These are phyloP conservation scores for Forbesichthys papilliferus DNA, from an alignment of 2,113 vertebrate genomes.

Conservation along the genomic window DNA sequence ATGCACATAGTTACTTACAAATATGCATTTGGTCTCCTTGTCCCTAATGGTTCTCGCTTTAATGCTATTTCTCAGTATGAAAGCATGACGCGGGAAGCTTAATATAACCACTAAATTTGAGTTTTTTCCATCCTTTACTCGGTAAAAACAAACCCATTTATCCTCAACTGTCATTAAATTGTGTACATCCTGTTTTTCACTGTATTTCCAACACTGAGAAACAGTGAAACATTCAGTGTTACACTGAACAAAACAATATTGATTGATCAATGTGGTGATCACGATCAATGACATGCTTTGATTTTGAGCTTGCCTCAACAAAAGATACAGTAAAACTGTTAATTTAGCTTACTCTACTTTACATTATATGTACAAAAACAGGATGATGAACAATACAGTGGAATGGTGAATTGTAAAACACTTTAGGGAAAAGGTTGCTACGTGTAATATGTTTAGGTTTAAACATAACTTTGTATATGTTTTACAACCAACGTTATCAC, in stretches of 20 bases:
- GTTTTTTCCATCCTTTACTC: neutral
- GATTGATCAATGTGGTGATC: neutral
- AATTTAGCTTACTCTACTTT: too few relatives aligned
- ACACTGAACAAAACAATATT: neutral
- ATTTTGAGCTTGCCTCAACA: neutral
- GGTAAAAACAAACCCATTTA: conserved; percentile 3
- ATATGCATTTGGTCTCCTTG: too few relatives aligned
- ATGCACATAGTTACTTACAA: neutral
- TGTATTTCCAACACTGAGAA: neutral
- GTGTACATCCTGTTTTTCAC: neutral
- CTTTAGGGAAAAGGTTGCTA: too few relatives aligned
- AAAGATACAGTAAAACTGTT: too few relatives aligned
- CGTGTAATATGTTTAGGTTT: too few relatives aligned
- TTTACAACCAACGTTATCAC: too few relatives aligned
- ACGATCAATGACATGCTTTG: neutral
- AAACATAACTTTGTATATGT: too few relatives aligned
- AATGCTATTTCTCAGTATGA: neutral
- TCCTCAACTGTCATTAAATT: neutral
- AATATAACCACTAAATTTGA: neutral
- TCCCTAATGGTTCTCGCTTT: too few relatives aligned
- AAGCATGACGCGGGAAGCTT: neutral
- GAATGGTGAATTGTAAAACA: too few relatives aligned
- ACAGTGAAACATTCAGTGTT: neutral
- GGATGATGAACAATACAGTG: too few relatives aligned
- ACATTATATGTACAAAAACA: too few relatives aligned